Base-by-base conservation (phyloP, 2,888 invertebrate genomes). In the Drosophila percnosoma region DNA sequence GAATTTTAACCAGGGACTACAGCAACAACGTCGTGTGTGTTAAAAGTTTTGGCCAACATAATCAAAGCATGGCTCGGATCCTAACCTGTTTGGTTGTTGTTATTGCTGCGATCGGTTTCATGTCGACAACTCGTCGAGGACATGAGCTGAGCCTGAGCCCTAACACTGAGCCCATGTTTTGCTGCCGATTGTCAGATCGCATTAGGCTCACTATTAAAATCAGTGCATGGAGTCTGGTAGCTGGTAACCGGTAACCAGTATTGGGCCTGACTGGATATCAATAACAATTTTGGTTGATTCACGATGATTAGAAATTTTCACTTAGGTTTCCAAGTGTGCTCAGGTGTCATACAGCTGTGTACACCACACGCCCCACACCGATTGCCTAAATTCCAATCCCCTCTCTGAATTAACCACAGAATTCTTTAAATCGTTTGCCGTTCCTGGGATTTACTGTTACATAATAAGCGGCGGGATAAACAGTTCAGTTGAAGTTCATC, bases 121-220 rank as follows among this genome's bases (percentile, higher is more conserved):
- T 73, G 78, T 79, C 70, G 59, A 69, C 75, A 81, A 77, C 88
- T 73, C 74, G 79, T 66, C 62, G 75, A 90, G 82, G 85, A 90
- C 78, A 71, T 86, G 81, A 71, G 65, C 61, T 57, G 38, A 64
- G 63, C 59, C 42, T 52, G 45, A 58, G 66, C 34, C 38, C 55
- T 61, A n/a, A 40, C 36, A 51, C 33, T 54, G 74, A 84, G 78
- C 15, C 68, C 83, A 65, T 77, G 80, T 75, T 75, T 79, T 90
- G 91, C 89, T 90, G 86, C 89, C 86, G 89, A 87, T 79, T 90
- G 89, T 87, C 89, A 82, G 65, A 73, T 69, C 69, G 74, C 60
- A 89, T 89, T 89, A 91, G 78, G 62, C 70, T 84, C 80, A 72
- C 61, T 31, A 49, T 40, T 45, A 27, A 58, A 60, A 60, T 48